Evolutionary conservation across 2,888 invertebrate species (phyloP), one percentile per base, ranked within the genome.

Genomic region (Tupiocoris notatus): DNA sequence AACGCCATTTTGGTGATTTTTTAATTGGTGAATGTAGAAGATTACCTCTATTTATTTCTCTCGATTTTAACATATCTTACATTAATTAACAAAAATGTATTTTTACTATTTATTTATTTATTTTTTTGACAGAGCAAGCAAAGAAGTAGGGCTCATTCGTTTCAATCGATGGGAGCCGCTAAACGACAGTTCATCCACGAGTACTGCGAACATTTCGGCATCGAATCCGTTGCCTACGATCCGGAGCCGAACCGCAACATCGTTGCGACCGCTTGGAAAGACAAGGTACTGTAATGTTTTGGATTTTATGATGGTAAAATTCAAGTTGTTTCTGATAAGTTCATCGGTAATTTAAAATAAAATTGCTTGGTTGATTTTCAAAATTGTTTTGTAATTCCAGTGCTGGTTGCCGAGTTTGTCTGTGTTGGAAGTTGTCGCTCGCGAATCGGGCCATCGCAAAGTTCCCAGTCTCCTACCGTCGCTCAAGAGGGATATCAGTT

Each of bases 241-340:
- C 91, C 91, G 20, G 97, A 97, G 83, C 98, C 98, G 0, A 96
- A 97, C 83, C 88, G 96, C 79, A 98, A 97, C 85, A 93, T 98
- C 17, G 93, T 96, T n/a, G 94, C 94, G 22, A 95, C 94, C 17
- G 95, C 96, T 67, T 88, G 89, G 77, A 90, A 87, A 83, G 92
- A 92, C 81, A 91, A 90, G 87, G 92, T 92, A 82, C 82, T 16
- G 9, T 3, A 12, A 39, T 39, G 3, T 39, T 12, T 39, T 39
- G 39, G 39, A 7, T 39, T 39, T 39, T n/a, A n/a, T n/a, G n/a
- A n/a, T n/a, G n/a, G n/a, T n/a, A n/a, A n/a, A n/a, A n/a, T n/a
- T n/a, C n/a, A n/a, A n/a, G n/a, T n/a, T n/a, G n/a, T n/a, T n/a
- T n/a, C n/a, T n/a, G n/a, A n/a, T n/a, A n/a, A n/a, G n/a, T n/a